Percentiles rank a stretch among this genome's conserved stretches.
Conservation (phyloP, 2,888 invertebrate genomes). For the Ptilodon capucinus region DNA sequence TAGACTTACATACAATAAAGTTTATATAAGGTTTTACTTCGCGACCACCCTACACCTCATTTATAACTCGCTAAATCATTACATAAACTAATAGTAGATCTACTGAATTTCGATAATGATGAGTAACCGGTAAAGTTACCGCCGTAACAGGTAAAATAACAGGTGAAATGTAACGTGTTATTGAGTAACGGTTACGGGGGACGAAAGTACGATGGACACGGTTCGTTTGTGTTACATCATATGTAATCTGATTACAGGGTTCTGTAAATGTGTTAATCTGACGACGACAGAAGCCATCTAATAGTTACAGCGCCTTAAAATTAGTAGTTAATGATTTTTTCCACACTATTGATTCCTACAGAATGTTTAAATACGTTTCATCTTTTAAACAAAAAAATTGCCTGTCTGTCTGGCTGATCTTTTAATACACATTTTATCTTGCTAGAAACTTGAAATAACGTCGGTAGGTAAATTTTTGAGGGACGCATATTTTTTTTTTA, state of each 20-base stretch:
- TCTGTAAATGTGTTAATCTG: not conserved
- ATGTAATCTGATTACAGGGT: conserved; percentile 29
- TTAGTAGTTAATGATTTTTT: too few relatives aligned
- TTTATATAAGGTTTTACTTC: too few relatives aligned
- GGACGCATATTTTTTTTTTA: too few relatives aligned
- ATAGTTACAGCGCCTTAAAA: not conserved
- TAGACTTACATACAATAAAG: too few relatives aligned
- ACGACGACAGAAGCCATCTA: not conserved
- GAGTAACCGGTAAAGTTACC: conserved; percentile 4
- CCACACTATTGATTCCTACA: too few relatives aligned
- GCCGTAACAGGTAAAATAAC: conserved; percentile 33
- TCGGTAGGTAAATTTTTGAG: too few relatives aligned
- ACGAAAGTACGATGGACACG: conserved; percentile 40
- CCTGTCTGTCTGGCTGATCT: too few relatives aligned
- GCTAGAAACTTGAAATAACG: too few relatives aligned
- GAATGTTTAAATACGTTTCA: too few relatives aligned
- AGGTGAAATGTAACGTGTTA: conserved; percentile 44
- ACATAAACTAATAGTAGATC: conserved; percentile 22
- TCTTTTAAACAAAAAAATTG: not conserved
- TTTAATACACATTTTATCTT: too few relatives aligned
- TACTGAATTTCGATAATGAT: not conserved
- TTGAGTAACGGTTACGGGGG: conserved; percentile 53
- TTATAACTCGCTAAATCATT: conserved; percentile 6
- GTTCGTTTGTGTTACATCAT: conserved; percentile 35
- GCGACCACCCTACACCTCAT: not conserved